These are phyloP conservation scores for Fissipunctia ypsillon DNA, from an alignment of 2,888 invertebrate species.

Conservation along the genomic window DNA sequence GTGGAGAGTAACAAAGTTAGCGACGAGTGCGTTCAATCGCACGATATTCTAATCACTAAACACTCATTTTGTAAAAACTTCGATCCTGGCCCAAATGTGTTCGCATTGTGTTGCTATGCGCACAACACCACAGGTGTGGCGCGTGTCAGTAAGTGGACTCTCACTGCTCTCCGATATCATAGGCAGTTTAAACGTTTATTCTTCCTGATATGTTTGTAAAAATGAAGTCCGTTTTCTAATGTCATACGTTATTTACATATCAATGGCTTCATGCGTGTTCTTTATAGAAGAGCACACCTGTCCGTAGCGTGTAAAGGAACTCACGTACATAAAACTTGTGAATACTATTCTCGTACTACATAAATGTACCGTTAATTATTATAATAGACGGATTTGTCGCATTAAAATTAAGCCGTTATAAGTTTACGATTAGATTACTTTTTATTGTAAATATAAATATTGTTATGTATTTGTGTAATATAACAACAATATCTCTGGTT, in stretches of 20 bases:
- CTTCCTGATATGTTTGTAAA: conserved; percentile 63
- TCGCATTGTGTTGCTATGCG: conserved; percentile 19
- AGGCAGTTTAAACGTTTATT: conserved; percentile 59
- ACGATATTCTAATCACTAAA: conserved; percentile 54
- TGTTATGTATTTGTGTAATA: conserved; percentile 46
- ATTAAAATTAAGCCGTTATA: conserved; percentile 63
- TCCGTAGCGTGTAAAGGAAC: conserved; percentile 69
- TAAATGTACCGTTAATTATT: conserved; percentile 53
- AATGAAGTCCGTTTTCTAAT: conserved; percentile 55
- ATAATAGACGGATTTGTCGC: conserved; percentile 60
- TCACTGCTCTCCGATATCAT: conserved; percentile 59
- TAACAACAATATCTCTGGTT: conserved; percentile 56
- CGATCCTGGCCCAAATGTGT: conserved; percentile 33
- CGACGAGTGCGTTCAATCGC: conserved; percentile 45
- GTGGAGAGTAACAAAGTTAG: conserved; percentile 70
- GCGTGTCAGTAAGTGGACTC: conserved; percentile 46
- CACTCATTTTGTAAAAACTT: conserved; percentile 50
- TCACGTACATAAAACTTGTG: conserved; percentile 59
- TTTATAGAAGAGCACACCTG: conserved; percentile 45
- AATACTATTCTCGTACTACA: conserved; percentile 51
- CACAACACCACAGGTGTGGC: conserved; percentile 14
- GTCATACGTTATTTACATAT: conserved; percentile 50
- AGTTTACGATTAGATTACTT: conserved; percentile 59
- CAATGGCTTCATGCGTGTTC: conserved; percentile 29
- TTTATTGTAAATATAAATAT: conserved; percentile 49